Evolutionary conservation across 2,797 vertebrate genomes (phyloP).

Genomic region (Aphelocoma californica): DNA sequence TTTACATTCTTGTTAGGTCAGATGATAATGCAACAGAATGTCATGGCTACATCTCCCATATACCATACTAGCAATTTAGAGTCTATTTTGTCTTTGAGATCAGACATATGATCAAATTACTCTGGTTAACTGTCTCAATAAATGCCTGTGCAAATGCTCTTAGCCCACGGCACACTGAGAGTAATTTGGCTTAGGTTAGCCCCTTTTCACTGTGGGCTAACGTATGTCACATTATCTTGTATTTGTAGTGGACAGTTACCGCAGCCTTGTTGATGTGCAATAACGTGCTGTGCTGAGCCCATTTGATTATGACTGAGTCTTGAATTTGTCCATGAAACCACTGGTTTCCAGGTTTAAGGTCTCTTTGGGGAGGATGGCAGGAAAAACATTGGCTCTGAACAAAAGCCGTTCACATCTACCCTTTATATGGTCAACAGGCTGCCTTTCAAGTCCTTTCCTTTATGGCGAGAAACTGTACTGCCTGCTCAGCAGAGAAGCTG

Average conservation of each 20-base stretch:
- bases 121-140: conserved; percentile 51
- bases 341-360: conserved; percentile 28
- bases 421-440: not conserved
- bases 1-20: conserved; percentile 49
- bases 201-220: conserved; percentile 45
- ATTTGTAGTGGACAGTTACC: conserved; percentile 41
- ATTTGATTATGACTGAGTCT: not conserved
- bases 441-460: conserved; percentile 5
- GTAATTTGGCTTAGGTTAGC: conserved; percentile 51
- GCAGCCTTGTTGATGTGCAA: not conserved
- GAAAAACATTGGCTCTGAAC: conserved; percentile 4
- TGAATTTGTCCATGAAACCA: conserved; percentile 12
- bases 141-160: conserved; percentile 39
- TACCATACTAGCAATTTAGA: conserved; percentile 58
- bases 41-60: conserved; percentile 21
- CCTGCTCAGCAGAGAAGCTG: conserved; percentile 31
- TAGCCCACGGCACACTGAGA: conserved; percentile 31
- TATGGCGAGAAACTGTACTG: conserved; percentile 26
- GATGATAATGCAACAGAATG: conserved; percentile 52
- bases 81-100: conserved; percentile 57
- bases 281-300: not conserved
- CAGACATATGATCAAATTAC: conserved; percentile 52
- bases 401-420: not conserved
- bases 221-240: conserved; percentile 23
- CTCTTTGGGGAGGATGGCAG: not conserved